Conservation (phyloP, 2,113 vertebrate species). For the Caranx ignobilis region DNA sequence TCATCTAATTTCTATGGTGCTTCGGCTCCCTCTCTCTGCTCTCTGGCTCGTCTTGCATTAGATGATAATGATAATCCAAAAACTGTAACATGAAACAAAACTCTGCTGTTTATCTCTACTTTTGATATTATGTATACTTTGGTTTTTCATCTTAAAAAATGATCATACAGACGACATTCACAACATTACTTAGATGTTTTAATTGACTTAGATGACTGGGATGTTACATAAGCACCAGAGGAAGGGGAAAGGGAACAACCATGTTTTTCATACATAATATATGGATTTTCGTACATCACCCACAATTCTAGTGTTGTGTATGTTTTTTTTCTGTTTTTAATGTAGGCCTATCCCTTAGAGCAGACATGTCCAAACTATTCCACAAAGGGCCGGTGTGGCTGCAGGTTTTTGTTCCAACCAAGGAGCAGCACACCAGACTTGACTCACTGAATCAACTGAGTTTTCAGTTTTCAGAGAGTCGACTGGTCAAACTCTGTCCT, state of each 20-base stretch:
- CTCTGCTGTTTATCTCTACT: background rate
- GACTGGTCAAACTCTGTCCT: no score
- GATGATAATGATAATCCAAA: slow-evolving; percentile 4
- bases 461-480: no score
- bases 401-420: no score
- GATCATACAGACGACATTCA: background rate
- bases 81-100: slow-evolving; percentile 7
- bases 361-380: no score
- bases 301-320: slow-evolving; percentile 24
- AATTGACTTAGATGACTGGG: slow-evolving; percentile 45
- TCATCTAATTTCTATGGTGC: slow-evolving; percentile 33
- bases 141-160: slow-evolving; percentile 11
- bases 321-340: slow-evolving; percentile 10
- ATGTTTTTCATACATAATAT: background rate
- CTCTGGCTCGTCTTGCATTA: slow-evolving; percentile 38
- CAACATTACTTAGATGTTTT: slow-evolving; percentile 31
- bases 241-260: slow-evolving; percentile 52
- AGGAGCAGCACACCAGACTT: no score
- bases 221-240: slow-evolving; percentile 39
- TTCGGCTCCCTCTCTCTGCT: slow-evolving; percentile 49
- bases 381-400: no score
- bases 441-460: no score
- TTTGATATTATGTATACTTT: slow-evolving; percentile 13
- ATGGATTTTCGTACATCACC: slow-evolving; percentile 9
- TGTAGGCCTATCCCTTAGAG: no score